Percentiles rank a stretch among this genome's conserved stretches.
These are phyloP conservation scores for Casuarius casuarius DNA, from an alignment of 2,113 vertebrate genomes.

Conservation along the genomic window DNA sequence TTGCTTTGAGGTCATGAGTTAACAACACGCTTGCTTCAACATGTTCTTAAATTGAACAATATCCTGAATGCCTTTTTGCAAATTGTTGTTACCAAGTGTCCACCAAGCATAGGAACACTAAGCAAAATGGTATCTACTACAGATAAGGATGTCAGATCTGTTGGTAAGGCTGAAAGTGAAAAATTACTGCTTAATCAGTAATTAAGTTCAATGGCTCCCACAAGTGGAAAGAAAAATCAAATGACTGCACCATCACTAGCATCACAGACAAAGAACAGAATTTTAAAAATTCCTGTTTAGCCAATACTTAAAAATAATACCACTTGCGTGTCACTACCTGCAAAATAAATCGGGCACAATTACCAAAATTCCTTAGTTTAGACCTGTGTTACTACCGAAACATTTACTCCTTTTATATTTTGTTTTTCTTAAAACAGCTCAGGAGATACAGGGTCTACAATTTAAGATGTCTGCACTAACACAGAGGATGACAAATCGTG, in stretches of 20 bases:
- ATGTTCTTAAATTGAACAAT: not conserved
- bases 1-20: not conserved
- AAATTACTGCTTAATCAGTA: not conserved
- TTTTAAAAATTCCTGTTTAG: not conserved
- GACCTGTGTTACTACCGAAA: not conserved
- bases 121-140: not conserved
- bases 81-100: not conserved
- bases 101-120: not conserved
- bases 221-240: not conserved
- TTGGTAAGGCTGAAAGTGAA: not conserved
- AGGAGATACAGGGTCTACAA: not conserved
- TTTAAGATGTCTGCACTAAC: slow-evolving; percentile 3
- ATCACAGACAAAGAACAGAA: not conserved
- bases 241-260: not conserved
- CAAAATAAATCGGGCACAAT: not conserved
- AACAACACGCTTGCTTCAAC: not conserved
- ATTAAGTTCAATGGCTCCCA: not conserved
- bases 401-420: not conserved
- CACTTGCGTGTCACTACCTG: rapidly evolving
- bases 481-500: not conserved
- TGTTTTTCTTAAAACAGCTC: not conserved
- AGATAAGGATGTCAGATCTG: not conserved
- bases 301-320: not conserved
- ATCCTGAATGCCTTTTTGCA: not conserved
- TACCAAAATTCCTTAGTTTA: not conserved